Evolutionary conservation across 2,888 invertebrate genomes (phyloP), one percentile per base, ranked within the genome.

Genomic region (Helleia helle): DNA sequence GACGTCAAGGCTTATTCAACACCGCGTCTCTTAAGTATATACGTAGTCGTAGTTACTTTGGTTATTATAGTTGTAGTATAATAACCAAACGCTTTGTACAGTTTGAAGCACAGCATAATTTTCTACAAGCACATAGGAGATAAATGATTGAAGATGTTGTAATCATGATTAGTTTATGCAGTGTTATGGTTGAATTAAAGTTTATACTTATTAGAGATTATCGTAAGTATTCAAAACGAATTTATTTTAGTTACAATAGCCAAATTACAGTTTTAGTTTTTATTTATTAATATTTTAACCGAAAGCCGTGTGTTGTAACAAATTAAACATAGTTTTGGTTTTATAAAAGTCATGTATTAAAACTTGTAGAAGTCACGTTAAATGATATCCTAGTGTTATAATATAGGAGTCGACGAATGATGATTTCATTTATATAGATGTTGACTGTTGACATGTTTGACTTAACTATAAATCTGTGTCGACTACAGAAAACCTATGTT

Each of bases 211-310:
- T 4, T 22, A 18, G 11, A 34, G 34, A 18, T 18, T 34, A 18
- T 17, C 17, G 22, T 22, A 8, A 4, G 5, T 31, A 17, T 14
- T n/a, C 17, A 31, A 18, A 17, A 12, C 34, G 34, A 34, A 34
- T 34, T 34, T 34, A 34, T 34, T 34, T 34, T 34, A 34, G 34
- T 34, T 18, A 34, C 34, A 34, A 12, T 34, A 34, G 34, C 15
- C 12, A 8, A 18, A 34, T 18, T 6, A 9, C 7, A 22, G 34
- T 15, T n/a, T n/a, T n/a, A n/a, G n/a, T n/a, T n/a, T n/a, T n/a
- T n/a, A n/a, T n/a, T n/a, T n/a, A n/a, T n/a, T n/a, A n/a, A n/a
- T n/a, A n/a, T n/a, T n/a, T n/a, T n/a, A n/a, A n/a, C n/a, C n/a
- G n/a, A n/a, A n/a, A n/a, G n/a, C n/a, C n/a, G n/a, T n/a, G n/a